Base-by-base conservation (phyloP, 2,888 invertebrate genomes). In the Diarsia dahlii region DNA sequence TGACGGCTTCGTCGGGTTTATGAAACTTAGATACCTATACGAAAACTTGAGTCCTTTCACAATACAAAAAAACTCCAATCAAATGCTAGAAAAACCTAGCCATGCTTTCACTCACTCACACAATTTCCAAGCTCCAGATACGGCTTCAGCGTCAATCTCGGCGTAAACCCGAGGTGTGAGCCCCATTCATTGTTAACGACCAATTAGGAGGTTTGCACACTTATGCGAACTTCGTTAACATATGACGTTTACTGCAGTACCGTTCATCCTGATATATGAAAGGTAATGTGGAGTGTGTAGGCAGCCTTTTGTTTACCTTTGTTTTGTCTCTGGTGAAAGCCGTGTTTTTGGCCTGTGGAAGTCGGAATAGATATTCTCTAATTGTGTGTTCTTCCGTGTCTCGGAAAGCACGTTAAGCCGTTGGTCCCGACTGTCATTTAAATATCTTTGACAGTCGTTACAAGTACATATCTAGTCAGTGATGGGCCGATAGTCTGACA, bases 141-240 rank as follows among this genome's bases (percentile, higher is more conserved):
- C 54, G 52, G 28, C 18, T 64, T 56, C 54, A 54, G 34, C 54
- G 76, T 71, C 75, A 74, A 62, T 74, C 48, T 58, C 46, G 39
- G 60, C 74, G 63, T 58, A 68, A 76, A 52, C 52, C 18, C 39
- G 60, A 82, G 81, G 76, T 82, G 82, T 85, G 72, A 85, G 64
- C 45, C 1, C 13, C 70, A 81, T 81, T 84, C 82, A 84, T 85
- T 87, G 86, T 90, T 93, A 91, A 93, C 83, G 88, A 81, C 92
- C 94, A 94, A 95, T 94, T 95, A 95, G 93, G 82, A 89, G 83
- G 89, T 86, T 93, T 83, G 91, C 93, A 89, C 74, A 81, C 84
- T 80, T 85, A 84, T 81, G 94, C 92, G 91, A 93, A 92, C 84
- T 91, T 87, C 88, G 84, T 87, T 85, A 82, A 76, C 75, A 77